These are phyloP conservation scores for Thamnophis sirtalis DNA, from an alignment of 2,113 vertebrate species.

Conservation along the genomic window DNA sequence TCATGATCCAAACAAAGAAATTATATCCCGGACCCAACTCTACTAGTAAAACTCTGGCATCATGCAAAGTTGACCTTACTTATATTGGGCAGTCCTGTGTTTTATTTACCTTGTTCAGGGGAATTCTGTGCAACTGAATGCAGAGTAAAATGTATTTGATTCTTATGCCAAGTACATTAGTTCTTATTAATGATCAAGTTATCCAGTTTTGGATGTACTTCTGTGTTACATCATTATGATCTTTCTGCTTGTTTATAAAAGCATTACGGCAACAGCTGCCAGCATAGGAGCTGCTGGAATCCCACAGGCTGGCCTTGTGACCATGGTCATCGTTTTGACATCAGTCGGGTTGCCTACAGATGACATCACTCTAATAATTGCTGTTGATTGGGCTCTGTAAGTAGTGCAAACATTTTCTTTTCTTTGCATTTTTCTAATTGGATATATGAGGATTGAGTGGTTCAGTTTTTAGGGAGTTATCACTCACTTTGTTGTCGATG, in stretches of 20 bases:
- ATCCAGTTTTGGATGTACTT: conserved; percentile 2
- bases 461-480: not conserved
- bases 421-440: not conserved
- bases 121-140: not conserved
- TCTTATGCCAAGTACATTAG: not conserved
- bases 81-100: not conserved
- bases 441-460: not conserved
- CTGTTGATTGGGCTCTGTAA: conserved; percentile 97
- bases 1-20: not conserved
- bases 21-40: not conserved
- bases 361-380: conserved; percentile 94
- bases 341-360: conserved; percentile 95
- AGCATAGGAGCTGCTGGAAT: conserved; percentile 97
- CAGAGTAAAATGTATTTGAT: not conserved
- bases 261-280: conserved; percentile 95
- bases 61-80: not conserved
- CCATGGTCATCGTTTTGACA: conserved; percentile 97
- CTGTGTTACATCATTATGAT: conserved; percentile 1
- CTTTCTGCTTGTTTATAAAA: conserved; percentile 49
- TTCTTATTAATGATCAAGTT: not conserved
- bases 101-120: not conserved
- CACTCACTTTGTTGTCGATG: not conserved
- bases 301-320: conserved; percentile 94
- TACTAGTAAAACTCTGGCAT: not conserved
- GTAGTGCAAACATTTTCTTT: conserved; percentile 55